phyloP scores from a whole-genome alignment of 2,888 invertebrate species.

The Chrysolina haemoptera region DNA sequence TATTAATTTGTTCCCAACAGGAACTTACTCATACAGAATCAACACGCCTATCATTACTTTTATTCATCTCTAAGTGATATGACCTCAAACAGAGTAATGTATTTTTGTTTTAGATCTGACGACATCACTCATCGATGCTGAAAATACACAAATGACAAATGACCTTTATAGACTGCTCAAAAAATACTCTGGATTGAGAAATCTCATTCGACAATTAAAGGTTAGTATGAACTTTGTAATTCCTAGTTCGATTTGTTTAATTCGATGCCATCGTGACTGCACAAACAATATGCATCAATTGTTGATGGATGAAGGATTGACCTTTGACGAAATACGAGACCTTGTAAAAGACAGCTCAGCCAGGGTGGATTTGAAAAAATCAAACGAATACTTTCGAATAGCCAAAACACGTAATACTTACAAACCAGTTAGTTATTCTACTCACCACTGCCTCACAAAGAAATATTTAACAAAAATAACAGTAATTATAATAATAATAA shows the following conservation, averaged over 20 bases:
- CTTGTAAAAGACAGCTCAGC: too few species aligned
- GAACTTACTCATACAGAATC: too few species aligned
- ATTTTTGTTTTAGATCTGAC: conserved; percentile 84
- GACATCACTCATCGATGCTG: conserved; percentile 91
- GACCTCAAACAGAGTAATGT: not conserved
- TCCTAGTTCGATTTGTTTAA: not conserved
- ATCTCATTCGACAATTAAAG: conserved; percentile 90
- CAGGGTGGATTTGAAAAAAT: too few species aligned
- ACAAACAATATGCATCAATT: not conserved
- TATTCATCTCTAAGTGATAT: not conserved
- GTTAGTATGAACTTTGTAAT: conserved; percentile 69
- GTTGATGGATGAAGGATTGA: conserved; percentile 1
- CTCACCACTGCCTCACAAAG: too few species aligned
- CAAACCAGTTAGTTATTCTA: too few species aligned
- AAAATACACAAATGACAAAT: conserved; percentile 95
- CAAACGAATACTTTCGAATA: too few species aligned
- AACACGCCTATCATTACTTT: not conserved
- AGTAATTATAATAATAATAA: too few species aligned
- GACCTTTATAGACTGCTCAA: conserved; percentile 93
- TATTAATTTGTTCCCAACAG: too few species aligned
- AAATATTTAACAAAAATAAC: too few species aligned
- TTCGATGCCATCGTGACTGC: not conserved
- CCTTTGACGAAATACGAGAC: not conserved
- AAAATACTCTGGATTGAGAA: conserved; percentile 91
- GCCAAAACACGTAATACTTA: too few species aligned